phyloP scores from a whole-genome alignment of 2,888 invertebrate genomes.

The Pyrrhosoma nymphula region DNA sequence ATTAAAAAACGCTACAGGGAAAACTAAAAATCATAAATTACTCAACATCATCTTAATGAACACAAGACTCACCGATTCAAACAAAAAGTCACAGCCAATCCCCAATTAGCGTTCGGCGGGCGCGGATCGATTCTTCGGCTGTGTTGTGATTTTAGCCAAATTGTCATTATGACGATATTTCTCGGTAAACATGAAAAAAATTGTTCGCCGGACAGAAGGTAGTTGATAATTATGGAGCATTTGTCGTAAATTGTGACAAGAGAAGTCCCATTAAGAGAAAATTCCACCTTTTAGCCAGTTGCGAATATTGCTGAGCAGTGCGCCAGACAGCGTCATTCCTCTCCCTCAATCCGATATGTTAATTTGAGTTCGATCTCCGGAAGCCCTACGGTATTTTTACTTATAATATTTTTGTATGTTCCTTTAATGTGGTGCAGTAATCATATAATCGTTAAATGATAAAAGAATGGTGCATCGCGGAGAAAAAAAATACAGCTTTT shows the following conservation, averaged over 20 bases:
- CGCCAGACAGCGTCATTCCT: slow-evolving; percentile 60
- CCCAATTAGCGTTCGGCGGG: slow-evolving; percentile 67
- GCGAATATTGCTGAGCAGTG: slow-evolving; percentile 44
- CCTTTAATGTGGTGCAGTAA: background rate
- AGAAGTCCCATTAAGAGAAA: background rate
- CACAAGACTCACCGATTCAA: slow-evolving; percentile 36
- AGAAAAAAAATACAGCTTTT: slow-evolving; percentile 39
- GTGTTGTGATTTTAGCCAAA: slow-evolving; percentile 58
- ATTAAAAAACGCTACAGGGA: background rate
- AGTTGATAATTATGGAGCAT: background rate
- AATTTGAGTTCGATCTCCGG: background rate
- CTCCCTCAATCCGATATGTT: slow-evolving; percentile 13
- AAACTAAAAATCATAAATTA: background rate
- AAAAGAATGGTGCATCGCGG: background rate
- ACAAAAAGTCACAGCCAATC: slow-evolving; percentile 66
- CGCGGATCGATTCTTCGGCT: slow-evolving; percentile 65
- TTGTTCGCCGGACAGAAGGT: background rate
- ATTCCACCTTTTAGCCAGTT: background rate
- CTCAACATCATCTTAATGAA: background rate
- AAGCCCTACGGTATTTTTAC: background rate
- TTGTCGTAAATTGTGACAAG: background rate
- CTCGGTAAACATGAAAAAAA: background rate
- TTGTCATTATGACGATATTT: slow-evolving; percentile 45
- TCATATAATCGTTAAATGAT: background rate
- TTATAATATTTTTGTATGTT: background rate